Conservation (phyloP, 2,888 invertebrate species). For the Lepidocyrtinus sp. region DNA sequence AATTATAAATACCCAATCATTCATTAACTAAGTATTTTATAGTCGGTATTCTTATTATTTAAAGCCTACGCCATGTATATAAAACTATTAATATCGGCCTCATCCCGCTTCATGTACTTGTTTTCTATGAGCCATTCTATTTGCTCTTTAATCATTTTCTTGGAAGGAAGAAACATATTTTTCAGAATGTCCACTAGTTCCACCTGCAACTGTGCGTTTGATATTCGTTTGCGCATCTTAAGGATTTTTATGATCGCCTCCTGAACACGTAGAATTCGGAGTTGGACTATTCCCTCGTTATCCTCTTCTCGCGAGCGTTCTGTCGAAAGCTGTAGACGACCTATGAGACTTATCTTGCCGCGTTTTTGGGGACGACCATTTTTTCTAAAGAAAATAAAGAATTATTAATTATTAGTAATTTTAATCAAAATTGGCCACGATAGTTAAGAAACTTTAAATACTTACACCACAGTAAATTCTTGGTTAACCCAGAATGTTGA, state of each 20-base stretch:
- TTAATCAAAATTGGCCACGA: not conserved
- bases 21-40: not conserved
- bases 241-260: constrained; percentile 99
- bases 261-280: constrained; percentile 91
- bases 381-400: constrained; percentile 77
- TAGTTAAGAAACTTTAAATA: constrained; percentile 62
- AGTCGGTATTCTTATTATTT: not conserved
- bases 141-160: constrained; percentile 99
- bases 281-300: constrained; percentile 97
- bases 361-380: constrained; percentile 95
- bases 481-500: constrained; percentile 98
- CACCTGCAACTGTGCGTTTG: constrained; percentile 95
- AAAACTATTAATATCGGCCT: constrained; percentile 97
- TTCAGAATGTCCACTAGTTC: constrained; percentile 98
- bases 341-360: constrained; percentile 97
- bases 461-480: constrained; percentile 88
- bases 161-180: constrained; percentile 99
- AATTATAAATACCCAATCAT: not conserved
- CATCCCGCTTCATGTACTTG: constrained; percentile 96
- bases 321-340: constrained; percentile 93
- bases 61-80: constrained; percentile 92
- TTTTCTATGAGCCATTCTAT: constrained; percentile 99
- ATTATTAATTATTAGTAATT: constrained; percentile 4
- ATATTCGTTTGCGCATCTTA: constrained; percentile 96
- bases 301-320: constrained; percentile 97